Base-by-base conservation (phyloP, 1,140 invertebrate species). In the Solenopsis fugax region DNA sequence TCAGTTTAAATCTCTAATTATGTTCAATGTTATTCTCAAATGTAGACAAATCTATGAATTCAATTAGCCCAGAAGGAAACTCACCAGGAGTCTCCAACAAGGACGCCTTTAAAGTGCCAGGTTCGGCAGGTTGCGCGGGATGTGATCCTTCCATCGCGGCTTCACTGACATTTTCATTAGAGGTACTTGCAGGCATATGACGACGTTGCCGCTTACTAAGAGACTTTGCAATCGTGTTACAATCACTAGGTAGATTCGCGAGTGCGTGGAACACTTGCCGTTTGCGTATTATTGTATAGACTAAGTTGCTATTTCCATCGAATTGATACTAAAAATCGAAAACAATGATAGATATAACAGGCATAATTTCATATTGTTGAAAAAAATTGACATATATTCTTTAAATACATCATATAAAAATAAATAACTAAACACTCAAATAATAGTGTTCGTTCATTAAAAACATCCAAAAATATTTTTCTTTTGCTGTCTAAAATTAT, bases 261-360 rank as follows among this genome's bases (percentile, higher is more conserved):
- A 99, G 96, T 80, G 98, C 97, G 95, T 99, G 99, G 95, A 99
- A 99, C 69, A 99, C 98, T 94, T 99, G 98, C 37, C 99, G 96
- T 94, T 99, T 99, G 60, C 99, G 96, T 91, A 99, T 99, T 87
- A 99, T 99, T 6, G 99, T 99, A 95, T 99, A 99, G 37, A 99
- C 98, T 85, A 99, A 96, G 96, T 99, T 99, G 21, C 98, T 98
- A 94, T 99, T 99, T 0, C 99, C 99, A 96, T 99, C 99, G 96
- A 99, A 99, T 95, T 99, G 99, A 95, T 99, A 99, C 92, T 95
- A 65, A 85, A 90, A 91, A 77, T 77, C 10, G 60, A 60, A 80
- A 72, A n/a, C 4, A 76, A 56, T 24, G 37, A 62, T 37, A 29
- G 29, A 29, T 29, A 29, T 29, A 2, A 29, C 29, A 60, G 12